A percentile compares a stretch with the other conserved stretches of the same genome.
phyloP scores from a whole-genome alignment of 2,888 invertebrate genomes.

The Epinotia nisella region DNA sequence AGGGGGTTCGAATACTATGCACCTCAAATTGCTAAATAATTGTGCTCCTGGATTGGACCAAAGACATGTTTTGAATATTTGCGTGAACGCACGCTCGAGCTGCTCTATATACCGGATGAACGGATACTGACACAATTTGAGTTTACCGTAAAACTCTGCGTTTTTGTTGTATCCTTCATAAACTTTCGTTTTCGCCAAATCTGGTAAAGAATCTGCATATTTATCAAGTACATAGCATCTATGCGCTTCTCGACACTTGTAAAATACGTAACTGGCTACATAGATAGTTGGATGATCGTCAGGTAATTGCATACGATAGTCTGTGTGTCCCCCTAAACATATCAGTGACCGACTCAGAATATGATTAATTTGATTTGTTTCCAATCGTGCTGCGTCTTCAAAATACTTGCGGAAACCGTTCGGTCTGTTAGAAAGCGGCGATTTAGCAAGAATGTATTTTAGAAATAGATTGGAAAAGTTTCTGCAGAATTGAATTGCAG shows the following conservation, averaged over 20 bases:
- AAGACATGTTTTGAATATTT: constrained; percentile 5
- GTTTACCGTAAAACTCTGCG: constrained; percentile 21
- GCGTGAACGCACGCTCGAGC: constrained; percentile 16
- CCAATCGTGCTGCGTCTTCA: background rate
- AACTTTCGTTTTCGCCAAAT: constrained; percentile 19
- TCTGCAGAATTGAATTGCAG: constrained; percentile 25
- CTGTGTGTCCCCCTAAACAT: constrained; percentile 16
- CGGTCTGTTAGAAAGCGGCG: constrained; percentile 27
- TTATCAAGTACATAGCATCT: constrained; percentile 5
- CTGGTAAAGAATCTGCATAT: constrained; percentile 11
- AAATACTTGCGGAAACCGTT: constrained; percentile 22
- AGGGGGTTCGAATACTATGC: constrained; percentile 2
- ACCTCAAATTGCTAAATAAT: constrained; percentile 6
- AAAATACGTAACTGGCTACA: constrained; percentile 32
- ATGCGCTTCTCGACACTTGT: constrained; percentile 23
- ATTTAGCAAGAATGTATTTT: constrained; percentile 15
- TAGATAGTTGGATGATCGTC: constrained; percentile 25
- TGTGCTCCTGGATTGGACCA: constrained; percentile 11
- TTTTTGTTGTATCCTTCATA: constrained; percentile 15
- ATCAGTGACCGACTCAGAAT: constrained; percentile 7
- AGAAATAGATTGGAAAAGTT: constrained; percentile 22
- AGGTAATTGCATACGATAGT: constrained; percentile 23
- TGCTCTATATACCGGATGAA: constrained; percentile 25
- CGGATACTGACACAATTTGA: constrained; percentile 18
- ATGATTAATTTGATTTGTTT: background rate